Evolutionary conservation across 2,113 vertebrate genomes (phyloP).

Genomic region (Promerops cafer): DNA sequence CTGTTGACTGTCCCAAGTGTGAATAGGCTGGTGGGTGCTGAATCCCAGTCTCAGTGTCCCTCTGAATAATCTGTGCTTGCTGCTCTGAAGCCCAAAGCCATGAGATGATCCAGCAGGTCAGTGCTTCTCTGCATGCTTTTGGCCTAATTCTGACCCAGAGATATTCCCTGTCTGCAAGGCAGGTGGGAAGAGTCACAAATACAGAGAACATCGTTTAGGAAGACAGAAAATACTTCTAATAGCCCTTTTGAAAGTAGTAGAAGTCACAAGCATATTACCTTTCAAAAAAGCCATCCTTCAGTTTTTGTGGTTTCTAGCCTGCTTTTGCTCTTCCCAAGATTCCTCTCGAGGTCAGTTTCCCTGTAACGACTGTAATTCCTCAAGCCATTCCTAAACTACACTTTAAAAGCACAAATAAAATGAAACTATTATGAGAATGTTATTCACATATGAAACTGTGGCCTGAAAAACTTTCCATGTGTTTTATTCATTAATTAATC

Average conservation of each 20-base stretch:
- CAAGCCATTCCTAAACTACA: neutral
- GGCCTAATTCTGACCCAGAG: neutral
- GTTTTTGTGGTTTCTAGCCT: neutral
- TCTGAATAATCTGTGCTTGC: neutral
- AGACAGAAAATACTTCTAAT: neutral
- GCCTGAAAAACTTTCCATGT: neutral
- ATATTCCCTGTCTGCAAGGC: neutral
- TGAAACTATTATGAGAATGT: neutral
- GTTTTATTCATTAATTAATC: conserved; percentile 46
- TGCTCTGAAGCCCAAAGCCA: neutral
- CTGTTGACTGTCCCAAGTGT: neutral
- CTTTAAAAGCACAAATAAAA: neutral
- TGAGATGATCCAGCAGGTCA: neutral
- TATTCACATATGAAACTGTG: neutral
- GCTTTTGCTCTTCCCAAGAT: neutral
- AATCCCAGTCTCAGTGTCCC: neutral
- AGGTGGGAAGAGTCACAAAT: neutral
- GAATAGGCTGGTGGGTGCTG: neutral
- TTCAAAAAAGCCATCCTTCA: neutral
- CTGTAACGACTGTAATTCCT: neutral
- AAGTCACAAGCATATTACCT: neutral
- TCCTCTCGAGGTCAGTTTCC: neutral
- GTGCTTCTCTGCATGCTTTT: neutral
- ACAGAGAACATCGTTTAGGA: neutral
- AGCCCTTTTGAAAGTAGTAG: neutral